A percentile compares a stretch with the other conserved stretches of the same genome.
Conservation (phyloP, 2,888 invertebrate genomes). For the Eilema depressum region DNA sequence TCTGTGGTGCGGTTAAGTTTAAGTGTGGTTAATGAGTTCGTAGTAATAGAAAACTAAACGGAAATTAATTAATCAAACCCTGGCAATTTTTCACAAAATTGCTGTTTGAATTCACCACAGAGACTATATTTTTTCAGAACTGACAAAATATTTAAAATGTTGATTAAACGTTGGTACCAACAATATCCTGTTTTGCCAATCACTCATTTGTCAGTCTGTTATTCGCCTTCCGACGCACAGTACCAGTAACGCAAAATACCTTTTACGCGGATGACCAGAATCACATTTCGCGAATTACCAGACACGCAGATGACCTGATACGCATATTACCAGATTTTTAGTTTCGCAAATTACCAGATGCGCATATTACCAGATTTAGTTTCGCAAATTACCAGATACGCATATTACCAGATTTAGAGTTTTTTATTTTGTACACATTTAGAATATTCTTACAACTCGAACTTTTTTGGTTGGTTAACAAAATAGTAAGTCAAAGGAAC, state of each 20-base stretch:
- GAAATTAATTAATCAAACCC: constrained; percentile 45
- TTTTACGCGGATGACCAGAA: too few relatives aligned
- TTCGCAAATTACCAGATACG: too few relatives aligned
- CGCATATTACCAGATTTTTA: too few relatives aligned
- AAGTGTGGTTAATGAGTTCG: constrained; percentile 41
- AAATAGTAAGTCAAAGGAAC: too few relatives aligned
- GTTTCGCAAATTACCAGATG: too few relatives aligned
- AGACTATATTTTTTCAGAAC: neutral
- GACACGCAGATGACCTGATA: too few relatives aligned
- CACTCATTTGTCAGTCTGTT: neutral
- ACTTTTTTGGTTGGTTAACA: too few relatives aligned
- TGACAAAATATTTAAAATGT: neutral
- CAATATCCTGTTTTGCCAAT: neutral
- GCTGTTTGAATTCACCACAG: neutral
- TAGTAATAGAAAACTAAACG: constrained; percentile 45
- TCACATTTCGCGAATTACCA: too few relatives aligned
- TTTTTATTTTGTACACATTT: neutral
- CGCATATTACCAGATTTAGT: too few relatives aligned
- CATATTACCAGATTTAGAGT: too few relatives aligned
- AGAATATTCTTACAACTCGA: neutral
- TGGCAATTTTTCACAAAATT: constrained; percentile 8
- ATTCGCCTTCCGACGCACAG: too few relatives aligned
- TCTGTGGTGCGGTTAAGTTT: constrained; percentile 45
- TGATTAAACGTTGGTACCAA: neutral
- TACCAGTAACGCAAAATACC: too few relatives aligned